A percentile compares a stretch with the other conserved stretches of the same genome.
phyloP scores from a whole-genome alignment of 2,797 vertebrate genomes.

The Urocyon cinereoargenteus region DNA sequence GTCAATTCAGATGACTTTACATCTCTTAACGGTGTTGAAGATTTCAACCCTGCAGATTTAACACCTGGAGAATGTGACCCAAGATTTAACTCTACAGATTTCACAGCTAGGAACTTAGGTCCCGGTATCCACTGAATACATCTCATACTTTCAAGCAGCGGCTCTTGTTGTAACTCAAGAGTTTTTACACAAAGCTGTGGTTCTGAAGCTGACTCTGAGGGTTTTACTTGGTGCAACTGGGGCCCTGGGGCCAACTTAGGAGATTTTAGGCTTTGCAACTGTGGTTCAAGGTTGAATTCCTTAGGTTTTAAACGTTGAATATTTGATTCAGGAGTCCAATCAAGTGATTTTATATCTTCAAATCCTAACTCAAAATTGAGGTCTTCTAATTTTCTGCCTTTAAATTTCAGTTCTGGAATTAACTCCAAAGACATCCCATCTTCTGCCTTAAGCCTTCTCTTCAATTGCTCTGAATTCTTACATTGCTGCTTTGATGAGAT shows the following conservation, averaged over 20 bases:
- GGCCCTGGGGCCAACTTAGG: neutral
- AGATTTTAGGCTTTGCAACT: slow-evolving; percentile 42
- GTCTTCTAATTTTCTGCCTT: slow-evolving; percentile 45
- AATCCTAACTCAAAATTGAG: neutral
- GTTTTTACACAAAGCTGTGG: slow-evolving; percentile 38
- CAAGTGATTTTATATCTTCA: slow-evolving; percentile 32
- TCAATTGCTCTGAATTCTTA: slow-evolving; percentile 50
- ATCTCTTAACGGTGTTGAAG: neutral
- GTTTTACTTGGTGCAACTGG: slow-evolving; percentile 36
- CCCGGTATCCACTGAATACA: slow-evolving; percentile 42
- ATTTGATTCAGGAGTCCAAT: slow-evolving; percentile 53
- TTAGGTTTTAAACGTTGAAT: slow-evolving; percentile 42
- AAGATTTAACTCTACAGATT: slow-evolving; percentile 9
- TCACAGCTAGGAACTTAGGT: slow-evolving; percentile 25
- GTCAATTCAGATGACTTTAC: slow-evolving; percentile 42
- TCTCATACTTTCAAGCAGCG: neutral
- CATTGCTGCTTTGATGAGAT: neutral
- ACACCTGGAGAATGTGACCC: neutral
- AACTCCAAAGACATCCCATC: slow-evolving; percentile 29
- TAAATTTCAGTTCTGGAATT: slow-evolving; percentile 44
- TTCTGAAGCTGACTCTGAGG: neutral
- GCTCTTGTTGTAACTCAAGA: slow-evolving; percentile 11
- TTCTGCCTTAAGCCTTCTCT: slow-evolving; percentile 40
- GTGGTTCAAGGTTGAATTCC: neutral
- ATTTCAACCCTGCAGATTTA: slow-evolving; percentile 28